phyloP scores from a whole-genome alignment of 2,113 vertebrate genomes.

The Alethe castanea region DNA sequence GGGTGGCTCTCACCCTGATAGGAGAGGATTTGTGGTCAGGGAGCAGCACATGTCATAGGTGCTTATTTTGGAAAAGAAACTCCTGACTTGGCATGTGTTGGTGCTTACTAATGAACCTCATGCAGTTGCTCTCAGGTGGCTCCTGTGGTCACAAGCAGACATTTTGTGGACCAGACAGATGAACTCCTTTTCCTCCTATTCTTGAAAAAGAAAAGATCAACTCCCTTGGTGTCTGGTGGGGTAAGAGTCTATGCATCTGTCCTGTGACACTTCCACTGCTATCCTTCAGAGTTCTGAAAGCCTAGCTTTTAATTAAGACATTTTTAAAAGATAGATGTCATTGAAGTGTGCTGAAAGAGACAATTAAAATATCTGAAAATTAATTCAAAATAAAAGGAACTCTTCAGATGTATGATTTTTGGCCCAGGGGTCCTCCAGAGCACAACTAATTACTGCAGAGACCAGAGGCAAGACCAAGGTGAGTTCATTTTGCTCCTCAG shows the following conservation, averaged over 20 bases:
- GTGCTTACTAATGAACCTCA: fast-evolving
- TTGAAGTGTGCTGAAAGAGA: not conserved
- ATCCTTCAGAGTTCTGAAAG: not conserved
- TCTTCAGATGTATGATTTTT: not conserved
- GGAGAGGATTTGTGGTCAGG: not conserved
- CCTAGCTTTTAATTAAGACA: not conserved
- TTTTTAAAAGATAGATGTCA: not conserved
- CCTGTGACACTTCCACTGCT: fast-evolving
- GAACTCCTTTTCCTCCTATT: not conserved
- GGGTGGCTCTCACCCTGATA: not conserved
- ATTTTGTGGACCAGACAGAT: not conserved
- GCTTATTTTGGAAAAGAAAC: not conserved
- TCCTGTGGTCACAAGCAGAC: not conserved
- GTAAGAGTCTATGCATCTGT: not conserved
- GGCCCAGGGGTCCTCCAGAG: not conserved
- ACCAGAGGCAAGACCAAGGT: not conserved
- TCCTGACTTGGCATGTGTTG: not conserved
- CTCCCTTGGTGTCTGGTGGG: not conserved
- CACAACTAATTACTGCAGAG: not conserved
- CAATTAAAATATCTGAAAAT: constrained; percentile 13
- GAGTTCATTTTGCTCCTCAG: not conserved
- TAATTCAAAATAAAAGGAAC: not conserved
- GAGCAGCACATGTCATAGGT: not conserved
- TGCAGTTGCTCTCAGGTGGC: not conserved
- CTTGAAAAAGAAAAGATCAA: not conserved